Base-by-base conservation (phyloP, 2,113 vertebrate genomes). In the Ctenodactylus gundi region DNA sequence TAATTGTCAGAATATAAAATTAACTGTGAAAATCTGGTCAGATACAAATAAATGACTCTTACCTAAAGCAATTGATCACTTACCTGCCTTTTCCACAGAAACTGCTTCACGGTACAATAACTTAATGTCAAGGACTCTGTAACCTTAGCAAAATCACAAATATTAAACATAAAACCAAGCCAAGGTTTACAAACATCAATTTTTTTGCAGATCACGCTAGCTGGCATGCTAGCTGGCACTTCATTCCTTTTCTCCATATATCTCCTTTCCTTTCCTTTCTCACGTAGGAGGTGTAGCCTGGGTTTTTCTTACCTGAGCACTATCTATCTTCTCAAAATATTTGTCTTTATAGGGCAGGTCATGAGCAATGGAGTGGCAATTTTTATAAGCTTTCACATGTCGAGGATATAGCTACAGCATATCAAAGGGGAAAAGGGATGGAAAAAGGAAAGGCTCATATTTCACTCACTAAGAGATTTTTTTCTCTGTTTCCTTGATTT, bases 1-100 rank as follows among this genome's bases (percentile, higher is more conserved):
- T 96, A 95, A 97, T 95, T 95, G 84, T 93, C 72, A 87, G 89
- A 81, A 94, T 92, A 83, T 81, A 94, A 96, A 95, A 95, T 93
- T 81, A 92, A 95, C 95, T 87, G 72, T 87, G 62, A 88, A 95
- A 85, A 95, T 93, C 80, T 87, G 65, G 14, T 67, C 36, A 64
- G 84, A 94, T 80, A 68, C 78, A 87, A 93, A 55, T 90, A 57
- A 94, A 55, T 78, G 58, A 67, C 72, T 81, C 85, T 55, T 76
- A 62, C 67, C 51, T 94, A 49, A 91, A 91, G 72, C 77, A 82
- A 67, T 39, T 53, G 73, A 83, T 92, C 77, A 49, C 44, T 78
- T 53, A 85, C 85, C 39, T 68, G 23, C 51, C 67, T 91, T 94
- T 85, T 20, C 57, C 53, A 85, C 29, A 14, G 83, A 91, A 89